These are phyloP conservation scores for Scylla paramamosain DNA, from an alignment of 1,140 invertebrate genomes.

Conservation along the genomic window DNA sequence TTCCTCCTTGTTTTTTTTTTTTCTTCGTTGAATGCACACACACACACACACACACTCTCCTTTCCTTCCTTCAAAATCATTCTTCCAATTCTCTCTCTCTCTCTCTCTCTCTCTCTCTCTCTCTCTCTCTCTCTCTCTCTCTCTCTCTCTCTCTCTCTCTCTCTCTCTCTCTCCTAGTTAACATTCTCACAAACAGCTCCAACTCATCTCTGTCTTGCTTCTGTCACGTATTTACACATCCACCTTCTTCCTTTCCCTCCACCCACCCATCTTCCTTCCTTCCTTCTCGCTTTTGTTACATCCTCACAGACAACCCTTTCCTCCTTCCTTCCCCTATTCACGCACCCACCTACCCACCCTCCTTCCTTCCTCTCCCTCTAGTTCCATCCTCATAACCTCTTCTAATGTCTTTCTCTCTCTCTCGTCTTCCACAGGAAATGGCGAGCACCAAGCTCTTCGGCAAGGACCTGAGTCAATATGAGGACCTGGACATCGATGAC, in stretches of 20 bases:
- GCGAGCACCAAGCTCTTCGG: slow-evolving; percentile 94
- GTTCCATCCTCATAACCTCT: not conserved
- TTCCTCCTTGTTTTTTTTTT: too few relatives aligned
- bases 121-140: not conserved
- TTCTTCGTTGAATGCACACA: not conserved
- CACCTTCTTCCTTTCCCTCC: not conserved
- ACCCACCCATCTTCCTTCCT: not conserved
- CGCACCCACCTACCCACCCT: not conserved
- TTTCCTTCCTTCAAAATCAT: too few relatives aligned
- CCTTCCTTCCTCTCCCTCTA: not conserved
- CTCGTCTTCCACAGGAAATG: slow-evolving; percentile 81
- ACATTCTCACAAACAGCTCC: too few relatives aligned
- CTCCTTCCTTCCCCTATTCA: not conserved
- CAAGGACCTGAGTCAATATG: slow-evolving; percentile 95
- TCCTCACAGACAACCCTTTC: not conserved
- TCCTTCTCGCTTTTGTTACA: not conserved
- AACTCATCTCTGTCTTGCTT: too few relatives aligned
- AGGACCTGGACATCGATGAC: slow-evolving; percentile 98
- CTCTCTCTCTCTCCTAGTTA: not conserved
- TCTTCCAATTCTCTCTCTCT: not conserved
- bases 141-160: slow-evolving; percentile 14
- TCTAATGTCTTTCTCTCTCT: not conserved
- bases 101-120: not conserved
- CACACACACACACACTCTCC: not conserved
- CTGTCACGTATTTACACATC: too few relatives aligned